phyloP scores from a whole-genome alignment of 2,888 invertebrate genomes.

The Argyra leucocephala region DNA sequence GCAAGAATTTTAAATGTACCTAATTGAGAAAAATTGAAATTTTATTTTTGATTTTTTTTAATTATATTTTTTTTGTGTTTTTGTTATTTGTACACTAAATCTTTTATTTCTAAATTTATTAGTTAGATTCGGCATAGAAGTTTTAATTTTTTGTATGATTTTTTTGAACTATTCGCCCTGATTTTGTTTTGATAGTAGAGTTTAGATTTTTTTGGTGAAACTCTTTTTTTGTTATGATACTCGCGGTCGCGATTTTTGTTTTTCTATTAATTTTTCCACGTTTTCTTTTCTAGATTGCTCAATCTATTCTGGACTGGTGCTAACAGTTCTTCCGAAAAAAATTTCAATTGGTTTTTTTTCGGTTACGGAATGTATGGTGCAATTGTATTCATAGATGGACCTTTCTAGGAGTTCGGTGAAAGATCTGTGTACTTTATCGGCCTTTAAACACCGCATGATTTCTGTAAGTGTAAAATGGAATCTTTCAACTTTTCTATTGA shows the following conservation, averaged over 20 bases:
- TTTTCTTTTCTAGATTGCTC: not conserved
- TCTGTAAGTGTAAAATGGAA: conserved; percentile 24
- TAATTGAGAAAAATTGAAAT: no score
- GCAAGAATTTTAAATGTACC: no score
- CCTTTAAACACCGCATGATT: conserved; percentile 23
- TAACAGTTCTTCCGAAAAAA: not conserved
- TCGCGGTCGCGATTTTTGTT: not conserved
- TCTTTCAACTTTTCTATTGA: conserved; percentile 15
- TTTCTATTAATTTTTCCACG: not conserved
- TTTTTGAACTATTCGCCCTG: conserved; percentile 12
- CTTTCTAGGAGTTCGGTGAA: conserved; percentile 21
- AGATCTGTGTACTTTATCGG: conserved; percentile 13
- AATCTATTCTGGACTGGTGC: not conserved
- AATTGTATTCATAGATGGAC: conserved; percentile 22
- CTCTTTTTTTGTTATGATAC: not conserved
- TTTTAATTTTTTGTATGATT: conserved; percentile 11
- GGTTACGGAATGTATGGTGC: conserved; percentile 22
- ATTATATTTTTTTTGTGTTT: no score
- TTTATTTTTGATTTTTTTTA: no score
- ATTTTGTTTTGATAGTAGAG: conserved; percentile 8
- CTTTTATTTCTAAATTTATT: no score
- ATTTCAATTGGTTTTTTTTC: no score
- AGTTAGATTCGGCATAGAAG: no score
- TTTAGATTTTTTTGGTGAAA: not conserved
- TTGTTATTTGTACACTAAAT: no score